Evolutionary conservation across 1,140 invertebrate genomes (phyloP), one percentile per base, ranked within the genome.

Genomic region (Pygmarrhopalites habei): DNA sequence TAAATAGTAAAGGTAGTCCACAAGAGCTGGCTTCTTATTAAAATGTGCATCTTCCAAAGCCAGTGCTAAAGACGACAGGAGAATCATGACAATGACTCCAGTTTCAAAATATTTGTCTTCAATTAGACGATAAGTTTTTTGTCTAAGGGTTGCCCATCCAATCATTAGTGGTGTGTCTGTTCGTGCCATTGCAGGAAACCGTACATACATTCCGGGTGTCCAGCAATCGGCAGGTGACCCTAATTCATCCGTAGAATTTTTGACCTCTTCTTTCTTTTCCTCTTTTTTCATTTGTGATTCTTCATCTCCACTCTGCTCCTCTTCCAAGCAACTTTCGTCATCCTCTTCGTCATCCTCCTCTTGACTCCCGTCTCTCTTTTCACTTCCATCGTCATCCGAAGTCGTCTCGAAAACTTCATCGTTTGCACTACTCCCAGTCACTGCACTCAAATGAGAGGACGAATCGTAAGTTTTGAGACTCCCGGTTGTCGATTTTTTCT

Each of bases 21-120:
- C 88, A 67, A 97, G 82, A 72, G 91, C 86, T 71, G 91, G 92
- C 75, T 91, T 82, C 73, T 89, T 82, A 74, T 85, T 84, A 73
- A 98, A 82, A 80, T 97, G 86, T 72, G 94, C 90, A 80, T 98
- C 95, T 85, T 98, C 95, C 75, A 96, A 80, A 69, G 95, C 95
- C 83, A 98, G 83, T 74, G 94, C 92, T 78, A 96, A 81, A 83
- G 92, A 96, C 82, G 93, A 97, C 71, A 94, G 83, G 74, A 97
- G 82, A 79, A 98, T 98, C 90, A 97, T 95, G 71, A 89, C 89
- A 74, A 98, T 97, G 77, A 98, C 93, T 79, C 95, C 91, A 71
- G 92, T 95, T 84, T 98, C 95, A 82, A 98, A 98, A 79, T 98
- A 97, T 79, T 94, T 96, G 80, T 98, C 95, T 80, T 98, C 95